Evolutionary conservation across 2,888 invertebrate species (phyloP), one percentile per base, ranked within the genome.

Genomic region (Xiphydria camelus): DNA sequence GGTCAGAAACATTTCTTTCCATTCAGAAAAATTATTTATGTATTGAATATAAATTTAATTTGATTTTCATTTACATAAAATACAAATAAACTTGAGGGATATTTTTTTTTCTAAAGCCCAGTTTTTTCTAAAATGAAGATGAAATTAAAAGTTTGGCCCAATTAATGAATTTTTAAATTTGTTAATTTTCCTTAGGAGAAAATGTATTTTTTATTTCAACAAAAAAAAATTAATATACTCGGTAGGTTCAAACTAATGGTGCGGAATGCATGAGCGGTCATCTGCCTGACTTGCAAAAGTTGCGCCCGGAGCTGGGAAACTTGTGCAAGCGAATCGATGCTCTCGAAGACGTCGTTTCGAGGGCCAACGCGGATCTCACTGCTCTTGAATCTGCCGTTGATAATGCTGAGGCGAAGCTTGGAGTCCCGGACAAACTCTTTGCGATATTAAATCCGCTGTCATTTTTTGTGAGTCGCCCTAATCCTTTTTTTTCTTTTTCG

Each of bases 401-500:
- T 6, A 61, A 53, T 12, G 76, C 76, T 1, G 76, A 76, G 45
- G 57, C 70, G 14, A 66, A 70, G 21, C 53, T 73, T 22, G 70
- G 70, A 3, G 56, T 64, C 5, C 62, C 75, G 0, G 74, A 76
- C 40, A 66, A 67, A 47, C 58, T 72, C 37, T 62, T 76, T 10
- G 68, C 69, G 12, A 73, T 75, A 37, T 47, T 76, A 15, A 77
- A 76, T 60, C 75, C 76, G 1, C 65, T 76, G 12, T 66, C 68
- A 1, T 71, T 75, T 37, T 76, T 75, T 44, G 74, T 75, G 62
- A 66, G 67, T 63, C 45, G 9, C 9, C 3, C n/a, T n/a, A n/a
- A n/a, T n/a, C n/a, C n/a, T n/a, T n/a, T n/a, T n/a, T n/a, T n/a
- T n/a, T n/a, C n/a, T n/a, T n/a, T n/a, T n/a, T n/a, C n/a, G n/a